Conservation (phyloP, 2,888 invertebrate genomes). For the Seladonia tumulorum region DNA sequence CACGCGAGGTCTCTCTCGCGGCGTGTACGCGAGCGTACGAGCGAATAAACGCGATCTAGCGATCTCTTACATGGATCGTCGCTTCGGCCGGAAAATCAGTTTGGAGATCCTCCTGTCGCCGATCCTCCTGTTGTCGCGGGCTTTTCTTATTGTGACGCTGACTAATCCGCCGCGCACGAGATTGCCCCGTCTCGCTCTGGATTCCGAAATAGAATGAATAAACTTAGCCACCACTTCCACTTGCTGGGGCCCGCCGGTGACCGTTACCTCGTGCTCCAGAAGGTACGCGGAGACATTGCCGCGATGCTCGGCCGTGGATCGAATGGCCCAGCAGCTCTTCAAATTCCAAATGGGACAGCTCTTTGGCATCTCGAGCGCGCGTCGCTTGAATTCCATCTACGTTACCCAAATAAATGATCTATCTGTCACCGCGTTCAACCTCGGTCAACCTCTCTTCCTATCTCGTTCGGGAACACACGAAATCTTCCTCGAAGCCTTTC, state of each 20-base stretch:
- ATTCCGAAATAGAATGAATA: conserved; percentile 71
- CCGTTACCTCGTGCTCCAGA: conserved; percentile 76
- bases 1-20: conserved; percentile 8
- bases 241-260: conserved; percentile 68
- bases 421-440: not conserved
- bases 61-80: conserved; percentile 64
- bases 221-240: conserved; percentile 77
- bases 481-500: conserved; percentile 36
- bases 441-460: not conserved
- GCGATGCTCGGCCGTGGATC: conserved; percentile 52
- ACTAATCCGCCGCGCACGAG: conserved; percentile 74
- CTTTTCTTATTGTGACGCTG: conserved; percentile 72
- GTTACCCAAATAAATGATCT: not conserved
- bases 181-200: conserved; percentile 55
- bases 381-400: conserved; percentile 25
- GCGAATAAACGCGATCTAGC: conserved; percentile 9
- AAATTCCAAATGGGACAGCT: conserved; percentile 65
- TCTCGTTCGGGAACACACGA: not conserved
- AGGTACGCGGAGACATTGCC: conserved; percentile 59
- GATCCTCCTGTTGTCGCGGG: conserved; percentile 63
- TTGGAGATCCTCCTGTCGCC: conserved; percentile 50
- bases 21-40: not conserved
- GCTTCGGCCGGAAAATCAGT: conserved; percentile 58
- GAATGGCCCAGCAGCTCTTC: conserved; percentile 73
- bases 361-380: conserved; percentile 68